phyloP scores from a whole-genome alignment of 2,113 vertebrate genomes.

The Mormyrus iriodes region DNA sequence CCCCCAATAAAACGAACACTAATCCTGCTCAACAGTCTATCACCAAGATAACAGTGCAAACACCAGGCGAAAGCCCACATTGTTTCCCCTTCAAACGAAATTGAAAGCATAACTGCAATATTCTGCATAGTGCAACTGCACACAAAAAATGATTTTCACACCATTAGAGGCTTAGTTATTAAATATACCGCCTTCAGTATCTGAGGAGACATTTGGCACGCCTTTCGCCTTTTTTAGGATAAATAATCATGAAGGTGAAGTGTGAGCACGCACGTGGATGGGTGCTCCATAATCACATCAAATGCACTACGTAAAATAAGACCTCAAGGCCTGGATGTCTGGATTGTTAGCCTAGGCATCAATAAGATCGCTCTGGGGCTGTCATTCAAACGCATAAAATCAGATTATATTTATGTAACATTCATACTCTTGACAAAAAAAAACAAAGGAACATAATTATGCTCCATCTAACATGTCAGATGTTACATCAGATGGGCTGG shows the following conservation, averaged over 20 bases:
- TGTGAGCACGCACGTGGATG: neutral
- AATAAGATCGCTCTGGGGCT: neutral
- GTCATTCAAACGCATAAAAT: constrained; percentile 1
- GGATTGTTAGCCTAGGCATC: neutral
- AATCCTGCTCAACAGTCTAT: neutral
- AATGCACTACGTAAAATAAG: neutral
- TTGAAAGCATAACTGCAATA: neutral
- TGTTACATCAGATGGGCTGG: neutral
- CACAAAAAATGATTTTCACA: neutral
- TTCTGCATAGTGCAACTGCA: neutral
- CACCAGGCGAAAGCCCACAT: neutral
- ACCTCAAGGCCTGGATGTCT: neutral
- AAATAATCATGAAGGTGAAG: neutral
- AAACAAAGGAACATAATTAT: neutral
- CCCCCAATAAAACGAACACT: neutral
- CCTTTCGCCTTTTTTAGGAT: neutral
- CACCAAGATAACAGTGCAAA: neutral
- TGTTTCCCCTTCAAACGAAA: neutral
- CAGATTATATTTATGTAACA: constrained; percentile 8
- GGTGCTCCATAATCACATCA: neutral
- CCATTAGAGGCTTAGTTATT: neutral
- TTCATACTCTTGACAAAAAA: neutral
- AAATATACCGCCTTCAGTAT: neutral
- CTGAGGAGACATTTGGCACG: neutral
- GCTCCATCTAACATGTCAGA: neutral